phyloP scores from a whole-genome alignment of 2,888 invertebrate genomes.

The Malthinus flaveolus region DNA sequence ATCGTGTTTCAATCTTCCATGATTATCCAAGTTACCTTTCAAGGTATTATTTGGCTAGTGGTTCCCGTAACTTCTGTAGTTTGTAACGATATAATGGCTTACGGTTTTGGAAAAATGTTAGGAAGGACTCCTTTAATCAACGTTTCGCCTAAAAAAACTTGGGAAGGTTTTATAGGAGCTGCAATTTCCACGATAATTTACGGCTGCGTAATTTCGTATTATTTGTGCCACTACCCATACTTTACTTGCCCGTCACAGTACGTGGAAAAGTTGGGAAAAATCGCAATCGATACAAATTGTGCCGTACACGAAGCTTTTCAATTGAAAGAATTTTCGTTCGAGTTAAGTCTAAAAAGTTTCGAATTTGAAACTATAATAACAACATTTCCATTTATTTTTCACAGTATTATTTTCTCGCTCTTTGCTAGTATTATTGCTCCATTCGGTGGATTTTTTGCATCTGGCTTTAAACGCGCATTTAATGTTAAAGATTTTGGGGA shows the following conservation, averaged over 20 bases:
- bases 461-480: constrained; percentile 98
- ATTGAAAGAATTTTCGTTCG: constrained; percentile 73
- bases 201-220: constrained; percentile 83
- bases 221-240: constrained; percentile 89
- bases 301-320: constrained; percentile 88
- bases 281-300: constrained; percentile 90
- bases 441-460: constrained; percentile 99
- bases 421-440: constrained; percentile 99
- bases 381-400: constrained; percentile 91
- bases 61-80: constrained; percentile 98
- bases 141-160: constrained; percentile 98
- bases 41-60: constrained; percentile 91
- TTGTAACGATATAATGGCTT: constrained; percentile 99
- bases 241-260: constrained; percentile 98
- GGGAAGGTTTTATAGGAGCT: constrained; percentile 99
- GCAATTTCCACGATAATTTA: constrained; percentile 90
- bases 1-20: constrained; percentile 97
- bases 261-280: constrained; percentile 80
- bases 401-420: constrained; percentile 89
- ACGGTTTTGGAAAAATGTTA: constrained; percentile 98
- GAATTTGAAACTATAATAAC: constrained; percentile 53
- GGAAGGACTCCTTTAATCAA: constrained; percentile 98
- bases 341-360: background rate
- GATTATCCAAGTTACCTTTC: constrained; percentile 96
- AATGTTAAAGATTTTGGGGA: constrained; percentile 99